phyloP scores from a whole-genome alignment of 2,888 invertebrate genomes.

The Trissolcus japonicus region DNA sequence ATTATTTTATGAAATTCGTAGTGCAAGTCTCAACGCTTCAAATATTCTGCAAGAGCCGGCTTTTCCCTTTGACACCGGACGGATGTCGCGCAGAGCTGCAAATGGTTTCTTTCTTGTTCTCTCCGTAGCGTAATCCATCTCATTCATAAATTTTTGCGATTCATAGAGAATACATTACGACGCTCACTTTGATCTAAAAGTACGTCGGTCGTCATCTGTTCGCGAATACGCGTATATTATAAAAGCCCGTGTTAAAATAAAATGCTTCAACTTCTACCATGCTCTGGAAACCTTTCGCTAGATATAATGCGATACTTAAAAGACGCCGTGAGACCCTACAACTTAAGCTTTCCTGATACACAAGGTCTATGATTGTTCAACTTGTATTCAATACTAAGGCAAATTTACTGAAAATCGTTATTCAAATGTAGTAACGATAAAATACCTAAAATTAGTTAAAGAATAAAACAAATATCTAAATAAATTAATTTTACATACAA shows the following conservation, averaged over 20 bases:
- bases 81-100: conserved; percentile 23
- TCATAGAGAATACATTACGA: conserved; percentile 72
- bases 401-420: too few species aligned
- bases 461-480: too few species aligned
- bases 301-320: conserved; percentile 32
- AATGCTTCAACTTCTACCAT: conserved; percentile 24
- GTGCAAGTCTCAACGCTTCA: conserved; percentile 41
- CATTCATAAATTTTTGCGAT: conserved; percentile 55
- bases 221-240: conserved; percentile 39
- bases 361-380: not conserved
- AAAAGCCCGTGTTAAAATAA: conserved; percentile 38
- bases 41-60: conserved; percentile 48
- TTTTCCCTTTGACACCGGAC: conserved; percentile 46
- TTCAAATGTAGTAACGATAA: too few species aligned
- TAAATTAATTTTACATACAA: too few species aligned
- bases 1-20: conserved; percentile 38
- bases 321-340: not conserved
- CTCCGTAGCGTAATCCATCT: conserved; percentile 47
- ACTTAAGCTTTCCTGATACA: too few species aligned
- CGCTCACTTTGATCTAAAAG: conserved; percentile 71
- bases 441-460: too few species aligned
- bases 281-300: conserved; percentile 59
- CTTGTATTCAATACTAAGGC: too few species aligned
- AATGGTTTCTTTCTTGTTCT: conserved; percentile 53
- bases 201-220: conserved; percentile 57